Base-by-base conservation (phyloP, 2,797 vertebrate species). In the Taenioides sp. region DNA sequence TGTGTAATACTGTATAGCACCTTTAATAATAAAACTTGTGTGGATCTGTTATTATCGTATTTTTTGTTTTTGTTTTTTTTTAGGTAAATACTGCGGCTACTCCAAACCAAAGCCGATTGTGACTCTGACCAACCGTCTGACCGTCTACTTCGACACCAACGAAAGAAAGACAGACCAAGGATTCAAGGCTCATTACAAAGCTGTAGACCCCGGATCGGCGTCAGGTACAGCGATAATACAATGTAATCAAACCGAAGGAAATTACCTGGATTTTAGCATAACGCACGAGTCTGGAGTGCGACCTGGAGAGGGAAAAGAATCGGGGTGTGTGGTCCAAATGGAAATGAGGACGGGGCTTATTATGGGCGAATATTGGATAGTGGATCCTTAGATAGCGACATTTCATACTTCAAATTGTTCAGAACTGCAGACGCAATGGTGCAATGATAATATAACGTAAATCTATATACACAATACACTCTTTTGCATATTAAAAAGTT, bases 11-110 rank as follows among this genome's bases (percentile, higher is more conserved):
- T n/a, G n/a, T n/a, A 10, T 37, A 37, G 9, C 1, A 37, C 34
- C 34, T 37, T 37, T 37, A 37, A 34, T 5, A 22, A 43, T 9
- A 17, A 6, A 65, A 27, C 40, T 1, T 23, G 63, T 27, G 0
- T 49, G 40, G 12, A 65, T 27, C 43, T 28, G 22, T 28, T 27
- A 49, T 18, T 65, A 43, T 23, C 25, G 37, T 50, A 0, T 79
- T 17, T 14, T 27, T 27, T 27, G 1, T 27, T 27, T 27, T 27
- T n/a, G n/a, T 12, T 28, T 59, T 27, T 75, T 65, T 79, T 18
- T 60, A 95, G 94, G 93, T 49, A 93, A 80, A 87, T 93, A 87
- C 78, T 95, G 94, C 62, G 94, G 93, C 55, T 78, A 84, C 79
- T 72, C 28, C 58, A 88, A 73, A 61, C 93, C 93, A 0, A 87